phyloP scores from a whole-genome alignment of 2,888 invertebrate species.

The Gibbula magus region DNA sequence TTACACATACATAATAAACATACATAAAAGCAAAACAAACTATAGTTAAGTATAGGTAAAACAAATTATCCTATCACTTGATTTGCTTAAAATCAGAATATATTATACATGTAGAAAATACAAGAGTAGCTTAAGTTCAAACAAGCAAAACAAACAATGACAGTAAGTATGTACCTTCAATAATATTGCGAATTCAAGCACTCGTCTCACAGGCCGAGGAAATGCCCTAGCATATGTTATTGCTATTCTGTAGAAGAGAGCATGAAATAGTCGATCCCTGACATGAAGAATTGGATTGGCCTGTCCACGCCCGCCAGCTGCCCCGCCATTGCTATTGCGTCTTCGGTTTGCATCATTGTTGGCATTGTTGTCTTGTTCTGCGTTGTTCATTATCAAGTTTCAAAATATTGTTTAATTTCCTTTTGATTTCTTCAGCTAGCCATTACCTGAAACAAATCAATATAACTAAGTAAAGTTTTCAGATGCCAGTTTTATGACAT shows the following conservation, averaged over 20 bases:
- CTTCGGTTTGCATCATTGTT: constrained; percentile 2
- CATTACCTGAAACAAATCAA: background rate
- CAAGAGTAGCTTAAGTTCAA: too few relatives aligned
- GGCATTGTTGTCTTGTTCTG: constrained; percentile 16
- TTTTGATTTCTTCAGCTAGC: background rate
- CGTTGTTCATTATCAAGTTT: constrained; percentile 8
- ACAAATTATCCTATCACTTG: too few relatives aligned
- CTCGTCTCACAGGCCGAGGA: constrained; percentile 85
- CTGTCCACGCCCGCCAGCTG: constrained; percentile 45
- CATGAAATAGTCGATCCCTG: constrained; percentile 93
- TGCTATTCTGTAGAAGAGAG: constrained; percentile 92
- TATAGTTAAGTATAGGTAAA: too few relatives aligned
- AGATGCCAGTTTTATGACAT: too few relatives aligned
- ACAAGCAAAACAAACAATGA: background rate
- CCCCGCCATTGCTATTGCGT: constrained; percentile 3
- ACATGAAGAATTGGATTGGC: constrained; percentile 78
- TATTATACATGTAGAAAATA: too few relatives aligned
- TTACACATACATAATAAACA: too few relatives aligned
- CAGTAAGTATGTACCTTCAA: constrained; percentile 80
- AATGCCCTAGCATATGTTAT: constrained; percentile 93
- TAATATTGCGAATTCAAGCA: constrained; percentile 88
- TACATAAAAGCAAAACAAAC: too few relatives aligned
- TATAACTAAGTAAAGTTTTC: too few relatives aligned
- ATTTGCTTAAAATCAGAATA: too few relatives aligned
- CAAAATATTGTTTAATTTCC: background rate